Base-by-base conservation (phyloP, 2,113 vertebrate species). In the Aegithalos caudatus region DNA sequence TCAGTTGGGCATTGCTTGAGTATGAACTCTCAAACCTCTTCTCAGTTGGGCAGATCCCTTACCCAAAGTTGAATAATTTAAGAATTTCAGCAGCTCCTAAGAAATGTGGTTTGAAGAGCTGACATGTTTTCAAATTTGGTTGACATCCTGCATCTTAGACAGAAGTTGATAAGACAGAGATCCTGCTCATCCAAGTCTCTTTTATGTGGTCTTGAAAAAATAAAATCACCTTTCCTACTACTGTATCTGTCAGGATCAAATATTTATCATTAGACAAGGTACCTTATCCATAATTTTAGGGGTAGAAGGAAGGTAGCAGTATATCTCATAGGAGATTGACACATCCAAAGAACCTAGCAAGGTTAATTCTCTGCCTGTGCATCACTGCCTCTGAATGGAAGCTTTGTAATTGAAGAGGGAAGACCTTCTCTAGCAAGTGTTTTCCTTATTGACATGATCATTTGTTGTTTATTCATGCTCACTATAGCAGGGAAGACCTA, bases 401-500 rank as follows among this genome's bases (percentile, higher is more conserved):
- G 67, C 11, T 79, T 74, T 82, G 85, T 51, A 74, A 50, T 7
- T 76, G 71, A 77, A 88, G 54, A 83, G 25, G 79, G 76, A 94
- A 94, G 87, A 72, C 10, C 21, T 85, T 71, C 62, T 25, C n/a
- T 88, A 64, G 74, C 9, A 92, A 81, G 61, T 40, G 79, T 95
- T 91, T 90, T 90, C 45, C 38, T 57, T 95, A 91, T 70, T 95
- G 91, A 89, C 87, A 71, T 73, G 54, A 45, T 11, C 10, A 70
- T 92, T 94, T 95, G 79, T 88, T 97, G 97, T 97, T 98, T 98
- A 95, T 94, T 97, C 94, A 94, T 93, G 89, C 91, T 97, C 92
- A 94, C 69, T 89, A 89, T 79, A 95, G 82, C 67, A 23, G 82
- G 82, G 70, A 98, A 96, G 94, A 96, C 93, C 93, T 95, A 81